Base-by-base conservation (phyloP, 2,113 vertebrate genomes). In the Grantiella picta region DNA sequence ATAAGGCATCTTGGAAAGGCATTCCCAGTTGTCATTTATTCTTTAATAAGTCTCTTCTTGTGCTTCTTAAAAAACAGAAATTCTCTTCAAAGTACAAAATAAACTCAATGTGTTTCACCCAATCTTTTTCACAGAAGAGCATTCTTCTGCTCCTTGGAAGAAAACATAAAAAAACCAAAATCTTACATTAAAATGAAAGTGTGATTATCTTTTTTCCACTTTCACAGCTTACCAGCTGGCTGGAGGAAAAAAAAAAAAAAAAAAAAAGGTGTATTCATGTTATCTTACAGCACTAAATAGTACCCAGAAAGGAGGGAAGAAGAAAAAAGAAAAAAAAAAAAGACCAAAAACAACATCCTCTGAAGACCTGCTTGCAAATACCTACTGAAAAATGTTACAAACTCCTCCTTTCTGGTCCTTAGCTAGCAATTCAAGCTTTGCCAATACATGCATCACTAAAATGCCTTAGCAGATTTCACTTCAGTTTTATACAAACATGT, bases 391-490 rank as follows among this genome's bases (percentile, higher is more conserved):
- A 86, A 75, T 1, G 0, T 73, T 75, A 73, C 40, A 68, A 68
- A 49, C 64, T 70, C 52, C 47, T 86, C 79, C 68, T 78, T 89
- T 59, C 75, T 90, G 44, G 35, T 92, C 66, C 68, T 83, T 72
- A 33, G 60, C 59, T 92, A 50, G 82, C 68, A 96, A 94, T 80
- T 78, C 66, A 77, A 60, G 28, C 85, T 93, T 93, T 83, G 79
- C 93, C 71, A 95, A 83, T 78, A 40, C 33, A 88, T 38, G 68
- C 94, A 95, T 94, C 93, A 93, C 85, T 83, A 83, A 95, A 95
- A 96, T 75, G 72, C 80, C 90, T 90, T 49, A 64, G 68, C 59
- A 94, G 76, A 94, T 94, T 96, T 96, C 88, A 92, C 82, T 96
- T 94, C 88, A 92, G 85, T 86, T 92, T 96, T 95, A 92, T 29